A percentile compares a stretch with the other conserved stretches of the same genome.
These are phyloP conservation scores for Drosophila pseudotakahashii DNA, from an alignment of 2,888 invertebrate species.

Conservation along the genomic window DNA sequence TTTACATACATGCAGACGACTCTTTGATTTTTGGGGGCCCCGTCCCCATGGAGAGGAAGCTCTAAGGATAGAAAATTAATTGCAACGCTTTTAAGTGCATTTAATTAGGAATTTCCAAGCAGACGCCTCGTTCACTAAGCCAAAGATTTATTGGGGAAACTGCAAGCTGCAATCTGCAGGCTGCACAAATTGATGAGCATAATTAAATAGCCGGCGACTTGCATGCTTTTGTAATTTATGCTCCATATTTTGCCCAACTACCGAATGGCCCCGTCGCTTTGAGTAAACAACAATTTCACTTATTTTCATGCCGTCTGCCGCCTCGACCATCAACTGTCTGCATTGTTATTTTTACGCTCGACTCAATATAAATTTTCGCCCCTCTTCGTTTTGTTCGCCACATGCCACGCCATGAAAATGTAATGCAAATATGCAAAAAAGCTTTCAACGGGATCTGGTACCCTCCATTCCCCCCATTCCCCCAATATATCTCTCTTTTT, in stretches of 20 bases:
- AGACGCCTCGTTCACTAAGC: slow-evolving; percentile 36
- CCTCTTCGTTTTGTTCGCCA: slow-evolving; percentile 47
- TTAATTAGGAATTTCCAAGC: slow-evolving; percentile 65
- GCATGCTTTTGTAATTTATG: slow-evolving; percentile 78
- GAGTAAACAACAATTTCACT: slow-evolving; percentile 78
- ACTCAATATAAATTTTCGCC: slow-evolving; percentile 75
- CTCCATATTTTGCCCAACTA: slow-evolving; percentile 57
- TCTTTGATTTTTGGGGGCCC: slow-evolving; percentile 57
- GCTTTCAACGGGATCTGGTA: slow-evolving; percentile 47
- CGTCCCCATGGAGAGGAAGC: not conserved
- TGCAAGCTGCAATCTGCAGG: slow-evolving; percentile 48
- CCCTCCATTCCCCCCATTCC: slow-evolving; percentile 13
- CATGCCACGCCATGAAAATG: slow-evolving; percentile 72
- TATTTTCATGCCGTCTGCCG: slow-evolving; percentile 76
- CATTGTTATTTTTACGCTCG: slow-evolving; percentile 80
- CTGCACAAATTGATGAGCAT: slow-evolving; percentile 74
- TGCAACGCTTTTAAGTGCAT: slow-evolving; percentile 67
- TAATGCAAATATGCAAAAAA: slow-evolving; percentile 75
- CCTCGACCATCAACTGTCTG: slow-evolving; percentile 47
- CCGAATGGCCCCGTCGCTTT: slow-evolving; percentile 54
- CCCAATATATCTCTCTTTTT: not conserved
- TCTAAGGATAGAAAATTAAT: slow-evolving; percentile 65
- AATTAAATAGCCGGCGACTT: slow-evolving; percentile 73
- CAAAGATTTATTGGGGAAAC: slow-evolving; percentile 31
- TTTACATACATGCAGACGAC: slow-evolving; percentile 23